Conservation (phyloP, 2,888 invertebrate species). For the Azorinus chamasolen region DNA sequence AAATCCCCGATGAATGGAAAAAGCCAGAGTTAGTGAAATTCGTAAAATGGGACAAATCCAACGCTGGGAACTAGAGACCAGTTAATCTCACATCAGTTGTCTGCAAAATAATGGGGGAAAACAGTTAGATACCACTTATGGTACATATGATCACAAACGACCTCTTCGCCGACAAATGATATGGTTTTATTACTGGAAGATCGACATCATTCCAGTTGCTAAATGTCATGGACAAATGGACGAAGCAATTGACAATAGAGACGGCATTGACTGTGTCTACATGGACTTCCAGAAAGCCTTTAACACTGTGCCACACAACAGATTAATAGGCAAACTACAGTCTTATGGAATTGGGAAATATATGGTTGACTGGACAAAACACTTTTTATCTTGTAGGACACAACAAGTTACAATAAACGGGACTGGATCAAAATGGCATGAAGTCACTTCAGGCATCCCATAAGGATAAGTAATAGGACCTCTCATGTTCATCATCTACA, state of each 20-base stretch:
- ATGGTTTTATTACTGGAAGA: slow-evolving; percentile 5
- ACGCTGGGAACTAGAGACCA: slow-evolving; percentile 26
- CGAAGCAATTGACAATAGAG: slow-evolving; percentile 16
- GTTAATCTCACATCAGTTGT: slow-evolving; percentile 14
- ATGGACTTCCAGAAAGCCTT: slow-evolving; percentile 25
- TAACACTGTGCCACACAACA: slow-evolving; percentile 19
- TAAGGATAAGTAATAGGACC: slow-evolving; percentile 25
- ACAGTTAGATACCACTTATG: not conserved
- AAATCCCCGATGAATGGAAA: no score
- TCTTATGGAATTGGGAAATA: slow-evolving; percentile 5
- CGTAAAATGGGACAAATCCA: slow-evolving; percentile 13
- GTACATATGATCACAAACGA: slow-evolving; percentile 10
- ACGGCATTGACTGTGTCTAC: slow-evolving; percentile 11
- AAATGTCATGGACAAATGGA: slow-evolving; percentile 22
- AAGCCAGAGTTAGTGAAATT: slow-evolving; percentile 20
- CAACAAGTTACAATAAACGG: slow-evolving; percentile 15
- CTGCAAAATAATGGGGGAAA: slow-evolving; percentile 2
- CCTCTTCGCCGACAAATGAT: slow-evolving; percentile 11
- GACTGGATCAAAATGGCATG: not conserved
- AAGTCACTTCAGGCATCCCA: slow-evolving; percentile 2
- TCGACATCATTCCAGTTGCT: slow-evolving; percentile 7
- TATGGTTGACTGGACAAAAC: slow-evolving; percentile 6
- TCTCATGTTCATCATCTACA: slow-evolving; percentile 16
- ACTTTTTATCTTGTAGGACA: slow-evolving; percentile 2
- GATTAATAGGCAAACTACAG: slow-evolving; percentile 8